Evolutionary conservation across 2,113 vertebrate genomes (phyloP).

Genomic region (Paedocypris sp.): DNA sequence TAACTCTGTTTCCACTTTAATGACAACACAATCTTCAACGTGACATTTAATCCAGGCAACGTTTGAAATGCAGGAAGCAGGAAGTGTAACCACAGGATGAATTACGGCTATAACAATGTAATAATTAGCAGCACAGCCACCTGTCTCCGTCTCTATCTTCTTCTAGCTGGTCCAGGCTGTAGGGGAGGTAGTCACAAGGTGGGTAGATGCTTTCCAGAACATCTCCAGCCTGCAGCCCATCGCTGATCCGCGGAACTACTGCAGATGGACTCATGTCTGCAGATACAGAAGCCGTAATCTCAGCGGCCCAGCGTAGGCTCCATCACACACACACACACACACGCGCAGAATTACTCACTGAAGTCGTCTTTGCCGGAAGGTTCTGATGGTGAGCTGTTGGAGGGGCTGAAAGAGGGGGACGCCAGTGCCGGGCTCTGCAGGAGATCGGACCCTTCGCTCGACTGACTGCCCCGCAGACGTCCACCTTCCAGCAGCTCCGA

Average conservation of each 20-base stretch:
- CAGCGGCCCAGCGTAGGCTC: background rate
- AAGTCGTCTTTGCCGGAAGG: constrained; percentile 55
- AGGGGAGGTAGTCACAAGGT: constrained; percentile 69
- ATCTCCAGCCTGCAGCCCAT: constrained; percentile 62
- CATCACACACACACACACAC: background rate
- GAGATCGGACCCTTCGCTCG: constrained; percentile 68
- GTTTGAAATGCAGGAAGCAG: too few species aligned
- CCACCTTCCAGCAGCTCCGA: constrained; percentile 66
- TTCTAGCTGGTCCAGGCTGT: constrained; percentile 76
- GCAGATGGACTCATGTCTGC: constrained; percentile 30
- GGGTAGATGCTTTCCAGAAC: constrained; percentile 64
- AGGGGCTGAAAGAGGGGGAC: constrained; percentile 52
- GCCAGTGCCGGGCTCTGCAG: constrained; percentile 53
- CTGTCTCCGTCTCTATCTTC: constrained; percentile 84
- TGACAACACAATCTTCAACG: too few species aligned
- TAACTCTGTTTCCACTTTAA: too few species aligned
- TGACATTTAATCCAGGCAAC: too few species aligned
- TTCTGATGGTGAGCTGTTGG: constrained; percentile 52
- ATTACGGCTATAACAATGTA: too few species aligned
- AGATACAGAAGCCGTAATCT: background rate
- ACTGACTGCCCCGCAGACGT: constrained; percentile 66
- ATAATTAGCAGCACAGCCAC: too few species aligned
- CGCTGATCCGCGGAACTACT: constrained; percentile 62
- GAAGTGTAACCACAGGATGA: too few species aligned
- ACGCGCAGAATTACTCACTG: constrained; percentile 36